phyloP scores from a whole-genome alignment of 2,113 vertebrate genomes.

The Eubucco bourcierii region DNA sequence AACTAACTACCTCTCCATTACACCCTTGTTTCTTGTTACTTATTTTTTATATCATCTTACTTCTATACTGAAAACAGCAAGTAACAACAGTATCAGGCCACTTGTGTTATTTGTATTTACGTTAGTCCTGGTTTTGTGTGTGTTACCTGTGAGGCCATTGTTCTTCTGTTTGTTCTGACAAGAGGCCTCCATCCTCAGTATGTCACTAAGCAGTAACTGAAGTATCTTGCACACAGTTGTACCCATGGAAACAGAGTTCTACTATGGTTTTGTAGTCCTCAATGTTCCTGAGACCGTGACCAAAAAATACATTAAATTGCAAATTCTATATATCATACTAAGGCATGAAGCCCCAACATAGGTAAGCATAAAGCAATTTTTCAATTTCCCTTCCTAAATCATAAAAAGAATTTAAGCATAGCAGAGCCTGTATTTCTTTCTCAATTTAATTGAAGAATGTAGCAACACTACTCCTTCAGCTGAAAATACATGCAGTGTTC shows the following conservation, averaged over 20 bases:
- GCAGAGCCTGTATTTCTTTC: neutral
- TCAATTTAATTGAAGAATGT: neutral
- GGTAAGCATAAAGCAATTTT: neutral
- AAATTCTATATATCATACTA: neutral
- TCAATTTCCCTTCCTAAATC: neutral
- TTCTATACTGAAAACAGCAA: neutral
- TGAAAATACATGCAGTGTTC: neutral
- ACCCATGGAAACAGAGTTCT: neutral
- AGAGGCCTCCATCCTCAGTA: neutral
- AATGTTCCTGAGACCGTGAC: neutral
- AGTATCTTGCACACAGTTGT: neutral
- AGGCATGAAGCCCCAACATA: neutral
- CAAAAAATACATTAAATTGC: neutral
- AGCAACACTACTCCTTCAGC: neutral
- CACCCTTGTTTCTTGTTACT: neutral
- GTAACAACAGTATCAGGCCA: neutral
- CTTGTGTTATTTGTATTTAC: neutral
- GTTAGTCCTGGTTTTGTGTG: neutral
- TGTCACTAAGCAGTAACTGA: neutral
- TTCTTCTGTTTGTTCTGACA: neutral
- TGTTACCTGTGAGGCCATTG: accelerated
- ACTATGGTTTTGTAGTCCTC: neutral
- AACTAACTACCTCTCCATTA: too few species aligned
- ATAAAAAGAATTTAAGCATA: neutral
- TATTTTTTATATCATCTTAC: neutral